Base-by-base conservation (phyloP, 2,888 invertebrate genomes). In the Cheilosia scutellata region DNA sequence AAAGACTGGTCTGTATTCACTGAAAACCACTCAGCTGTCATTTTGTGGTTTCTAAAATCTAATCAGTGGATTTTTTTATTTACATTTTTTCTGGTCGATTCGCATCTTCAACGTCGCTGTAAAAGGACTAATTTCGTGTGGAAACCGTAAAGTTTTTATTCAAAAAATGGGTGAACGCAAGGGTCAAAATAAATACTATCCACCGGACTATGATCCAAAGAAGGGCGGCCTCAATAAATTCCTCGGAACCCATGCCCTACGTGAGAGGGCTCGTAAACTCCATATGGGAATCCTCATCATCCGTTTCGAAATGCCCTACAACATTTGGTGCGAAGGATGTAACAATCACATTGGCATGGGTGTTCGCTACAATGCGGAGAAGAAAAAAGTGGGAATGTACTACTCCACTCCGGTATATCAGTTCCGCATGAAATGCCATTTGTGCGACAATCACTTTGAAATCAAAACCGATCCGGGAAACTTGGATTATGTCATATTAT, bases 331-430 rank as follows among this genome's bases (percentile, higher is more conserved):
- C 89, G 97, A 98, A 47, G 99, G 99, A 70, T 99, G 99, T 91
- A 96, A 96, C 87, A 99, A 98, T 93, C 99, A 99, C 91, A 98
- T 99, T 75, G 99, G 99, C 37, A 99, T 99, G 99, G 99, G 99
- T 0, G 99, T 99, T 0, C 95, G 99, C 63, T 99, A 99, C 92
- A 99, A 98, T 90, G 97, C 97, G 0, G 97, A 98, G 91, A 98
- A 98, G 92, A 97, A 94, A 0, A 98, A 97, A 87, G 94, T 98
- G 65, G 99, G 99, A 88, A 99, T 98, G 97, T 99, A 99, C 91
- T 99, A 98, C 90, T 97, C 96, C 1, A 99, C 99, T 0, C 99
- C 99, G 0, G 95, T 99, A 2, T 99, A 98, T 91, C 97, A 99
- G 92, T 99, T 99, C 91, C 95, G 97, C 71, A 99, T 99, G 99